Percentiles rank a stretch among this genome's conserved stretches.
Evolutionary conservation across 1,140 invertebrate genomes (phyloP).

Genomic region (Drosophila willistoni): DNA sequence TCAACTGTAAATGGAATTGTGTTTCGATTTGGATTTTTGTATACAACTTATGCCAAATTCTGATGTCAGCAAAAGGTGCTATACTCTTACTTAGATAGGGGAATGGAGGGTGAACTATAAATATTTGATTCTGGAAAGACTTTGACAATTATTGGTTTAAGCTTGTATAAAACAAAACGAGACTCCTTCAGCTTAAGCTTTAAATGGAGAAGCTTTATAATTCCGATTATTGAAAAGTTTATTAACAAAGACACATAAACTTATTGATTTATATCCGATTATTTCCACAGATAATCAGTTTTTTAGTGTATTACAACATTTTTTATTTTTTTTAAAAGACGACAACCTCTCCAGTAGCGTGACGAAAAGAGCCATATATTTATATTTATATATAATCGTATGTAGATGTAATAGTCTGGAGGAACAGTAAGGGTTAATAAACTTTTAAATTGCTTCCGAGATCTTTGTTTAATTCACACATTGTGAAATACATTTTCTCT

Average conservation of each 20-base stretch:
- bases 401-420: background rate
- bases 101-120: too few species aligned
- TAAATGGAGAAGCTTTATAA: too few species aligned
- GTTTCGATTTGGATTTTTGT: background rate
- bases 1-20: background rate
- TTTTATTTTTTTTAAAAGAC: background rate
- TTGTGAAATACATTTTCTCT: background rate
- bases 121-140: too few species aligned
- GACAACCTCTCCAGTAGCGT: background rate
- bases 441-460: background rate
- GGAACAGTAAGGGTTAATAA: slow-evolving; percentile 1
- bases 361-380: background rate
- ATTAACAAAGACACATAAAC: background rate
- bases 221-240: background rate
- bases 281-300: background rate
- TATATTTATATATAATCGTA: too few species aligned
- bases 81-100: background rate
- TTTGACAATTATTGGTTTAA: too few species aligned
- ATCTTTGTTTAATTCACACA: slow-evolving; percentile 4
- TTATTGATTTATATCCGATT: slow-evolving; percentile 1
- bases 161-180: too few species aligned
- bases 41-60: background rate
- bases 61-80: slow-evolving; percentile 7
- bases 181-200: too few species aligned
- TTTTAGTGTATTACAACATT: background rate